A percentile compares a stretch with the other conserved stretches of the same genome.
These are phyloP conservation scores for Eulemur coronatus DNA, from an alignment of 2,797 vertebrate species.

Conservation along the genomic window DNA sequence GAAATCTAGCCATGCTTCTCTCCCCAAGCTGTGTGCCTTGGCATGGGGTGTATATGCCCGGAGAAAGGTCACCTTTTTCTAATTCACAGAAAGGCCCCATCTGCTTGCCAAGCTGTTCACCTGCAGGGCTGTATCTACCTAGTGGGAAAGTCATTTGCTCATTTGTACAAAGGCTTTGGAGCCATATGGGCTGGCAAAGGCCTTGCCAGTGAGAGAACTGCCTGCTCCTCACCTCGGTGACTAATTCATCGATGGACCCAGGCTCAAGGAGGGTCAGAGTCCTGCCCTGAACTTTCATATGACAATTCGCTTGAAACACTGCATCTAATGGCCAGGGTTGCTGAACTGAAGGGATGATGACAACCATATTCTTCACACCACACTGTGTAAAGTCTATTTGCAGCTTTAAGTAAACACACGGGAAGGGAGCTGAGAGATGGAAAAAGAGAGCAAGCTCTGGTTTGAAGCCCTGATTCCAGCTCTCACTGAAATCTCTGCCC, in stretches of 20 bases:
- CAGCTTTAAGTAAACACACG: background rate
- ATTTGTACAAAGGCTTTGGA: constrained; percentile 59
- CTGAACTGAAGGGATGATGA: background rate
- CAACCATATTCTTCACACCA: background rate
- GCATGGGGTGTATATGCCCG: constrained; percentile 33
- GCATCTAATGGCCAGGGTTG: background rate
- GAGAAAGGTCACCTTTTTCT: constrained; percentile 77
- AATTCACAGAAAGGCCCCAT: constrained; percentile 73
- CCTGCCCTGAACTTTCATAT: background rate
- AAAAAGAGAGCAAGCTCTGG: background rate
- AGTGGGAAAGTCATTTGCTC: constrained; percentile 66
- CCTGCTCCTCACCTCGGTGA: background rate
- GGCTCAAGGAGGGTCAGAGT: background rate
- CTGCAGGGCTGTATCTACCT: constrained; percentile 67
- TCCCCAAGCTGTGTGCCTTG: constrained; percentile 69
- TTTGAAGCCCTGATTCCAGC: background rate
- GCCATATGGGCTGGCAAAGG: constrained; percentile 63
- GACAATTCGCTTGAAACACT: background rate
- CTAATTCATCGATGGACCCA: background rate
- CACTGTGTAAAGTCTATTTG: background rate
- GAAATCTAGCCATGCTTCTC: constrained; percentile 53
- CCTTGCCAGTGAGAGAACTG: constrained; percentile 19
- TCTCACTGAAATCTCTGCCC: background rate
- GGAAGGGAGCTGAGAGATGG: background rate
- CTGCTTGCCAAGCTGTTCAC: constrained; percentile 79